Evolutionary conservation across 2,797 vertebrate species (phyloP).

Genomic region (Platalea minor): DNA sequence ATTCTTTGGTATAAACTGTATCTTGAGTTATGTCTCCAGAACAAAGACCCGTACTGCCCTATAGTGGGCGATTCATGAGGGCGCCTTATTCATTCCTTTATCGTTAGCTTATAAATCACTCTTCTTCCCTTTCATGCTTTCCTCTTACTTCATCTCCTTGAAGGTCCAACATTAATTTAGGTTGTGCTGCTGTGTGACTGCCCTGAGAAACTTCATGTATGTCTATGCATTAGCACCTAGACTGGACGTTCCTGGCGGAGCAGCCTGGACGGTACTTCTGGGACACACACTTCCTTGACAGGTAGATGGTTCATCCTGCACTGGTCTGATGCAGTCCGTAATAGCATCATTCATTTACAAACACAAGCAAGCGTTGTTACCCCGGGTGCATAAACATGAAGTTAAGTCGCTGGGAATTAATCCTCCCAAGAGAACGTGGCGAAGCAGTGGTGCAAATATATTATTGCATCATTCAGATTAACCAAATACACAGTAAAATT

Average conservation of each 20-base stretch:
- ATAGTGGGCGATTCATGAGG: background rate
- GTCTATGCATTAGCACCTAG: background rate
- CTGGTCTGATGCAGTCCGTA: background rate
- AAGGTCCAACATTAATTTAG: background rate
- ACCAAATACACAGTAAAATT: background rate
- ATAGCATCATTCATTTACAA: background rate
- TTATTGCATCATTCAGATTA: background rate
- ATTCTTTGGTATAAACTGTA: conserved; percentile 8
- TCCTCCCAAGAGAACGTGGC: background rate
- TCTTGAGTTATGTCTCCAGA: background rate
- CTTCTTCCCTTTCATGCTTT: conserved; percentile 18
- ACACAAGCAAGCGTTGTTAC: background rate
- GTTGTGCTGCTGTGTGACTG: background rate
- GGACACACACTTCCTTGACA: fast-evolving
- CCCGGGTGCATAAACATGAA: background rate
- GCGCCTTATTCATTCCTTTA: background rate
- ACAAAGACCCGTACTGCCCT: background rate
- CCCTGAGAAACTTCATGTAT: background rate
- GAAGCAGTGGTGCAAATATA: background rate
- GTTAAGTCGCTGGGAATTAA: background rate
- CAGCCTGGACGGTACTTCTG: background rate
- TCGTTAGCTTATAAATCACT: conserved; percentile 29
- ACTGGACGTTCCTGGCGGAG: fast-evolving
- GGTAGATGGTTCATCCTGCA: background rate
- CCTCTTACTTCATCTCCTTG: background rate